Conservation (phyloP, 92 coral and sea anemone genomes). For the Epizoanthus rinbou region DNA sequence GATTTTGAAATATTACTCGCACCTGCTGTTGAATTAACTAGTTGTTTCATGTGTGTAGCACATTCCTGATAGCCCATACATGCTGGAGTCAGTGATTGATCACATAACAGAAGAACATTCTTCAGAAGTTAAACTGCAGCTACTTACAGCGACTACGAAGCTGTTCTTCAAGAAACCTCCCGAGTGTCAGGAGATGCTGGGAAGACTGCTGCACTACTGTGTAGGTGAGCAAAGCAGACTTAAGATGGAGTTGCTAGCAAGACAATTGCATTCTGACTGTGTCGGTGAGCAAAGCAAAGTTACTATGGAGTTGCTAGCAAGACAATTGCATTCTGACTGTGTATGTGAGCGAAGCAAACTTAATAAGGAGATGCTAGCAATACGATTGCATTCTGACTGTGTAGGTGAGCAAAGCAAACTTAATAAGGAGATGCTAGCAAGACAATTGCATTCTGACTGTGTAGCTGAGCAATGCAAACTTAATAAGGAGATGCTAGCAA, state of each 20-base stretch:
- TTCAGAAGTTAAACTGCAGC: slow-evolving; percentile 83
- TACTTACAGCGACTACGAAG: slow-evolving; percentile 87
- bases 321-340: no score
- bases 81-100: slow-evolving; percentile 84
- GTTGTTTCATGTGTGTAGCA: slow-evolving; percentile 44
- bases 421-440: no score
- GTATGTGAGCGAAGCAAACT: slow-evolving; percentile 55
- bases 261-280: no score
- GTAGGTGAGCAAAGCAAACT: no score
- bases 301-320: no score
- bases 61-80: slow-evolving; percentile 91
- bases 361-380: no score
- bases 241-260: no score
- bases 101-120: slow-evolving; percentile 80
- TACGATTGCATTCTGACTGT: no score
- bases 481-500: no score
- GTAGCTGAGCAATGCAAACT: no score
- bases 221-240: slow-evolving; percentile 62
- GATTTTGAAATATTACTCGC: neutral
- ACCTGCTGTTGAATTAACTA: neutral
- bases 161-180: slow-evolving; percentile 97
- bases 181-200: slow-evolving; percentile 92
- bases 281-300: slow-evolving; percentile 54
- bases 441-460: no score
- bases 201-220: slow-evolving; percentile 82